phyloP scores from a whole-genome alignment of 1,140 invertebrate species.

The Nasonia vitripennis region DNA sequence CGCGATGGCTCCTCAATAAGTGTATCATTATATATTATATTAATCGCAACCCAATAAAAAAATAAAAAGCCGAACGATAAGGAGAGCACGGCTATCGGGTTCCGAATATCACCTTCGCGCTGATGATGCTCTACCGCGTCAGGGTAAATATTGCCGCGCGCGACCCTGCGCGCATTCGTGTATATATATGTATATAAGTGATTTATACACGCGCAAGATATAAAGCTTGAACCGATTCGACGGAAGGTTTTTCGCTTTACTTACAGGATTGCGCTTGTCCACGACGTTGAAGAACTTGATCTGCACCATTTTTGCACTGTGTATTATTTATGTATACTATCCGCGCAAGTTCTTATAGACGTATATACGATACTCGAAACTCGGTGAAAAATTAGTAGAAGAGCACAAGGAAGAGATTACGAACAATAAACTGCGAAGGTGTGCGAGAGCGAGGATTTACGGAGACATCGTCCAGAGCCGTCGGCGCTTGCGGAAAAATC shows the following conservation, averaged over 20 bases:
- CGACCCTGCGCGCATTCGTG: neutral
- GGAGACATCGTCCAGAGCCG: neutral
- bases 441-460: neutral
- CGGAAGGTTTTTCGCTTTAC: slow-evolving; percentile 45
- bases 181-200: neutral
- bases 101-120: neutral
- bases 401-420: too few species aligned
- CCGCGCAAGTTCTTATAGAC: neutral
- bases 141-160: neutral
- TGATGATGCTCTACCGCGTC: too few species aligned
- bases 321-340: neutral
- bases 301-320: slow-evolving; percentile 63
- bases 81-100: neutral
- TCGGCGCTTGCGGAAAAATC: neutral
- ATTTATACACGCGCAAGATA: neutral
- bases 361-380: neutral
- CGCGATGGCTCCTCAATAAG: neutral
- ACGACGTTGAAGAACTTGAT: slow-evolving; percentile 65
- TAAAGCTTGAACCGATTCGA: neutral
- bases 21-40: neutral
- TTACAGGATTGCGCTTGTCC: slow-evolving; percentile 64
- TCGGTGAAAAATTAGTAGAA: slow-evolving; percentile 31
- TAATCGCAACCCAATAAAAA: neutral
- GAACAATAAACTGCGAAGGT: too few species aligned
- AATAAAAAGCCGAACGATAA: neutral